These are phyloP conservation scores for Papilio polytes DNA, from an alignment of 1,140 invertebrate genomes.

Conservation along the genomic window DNA sequence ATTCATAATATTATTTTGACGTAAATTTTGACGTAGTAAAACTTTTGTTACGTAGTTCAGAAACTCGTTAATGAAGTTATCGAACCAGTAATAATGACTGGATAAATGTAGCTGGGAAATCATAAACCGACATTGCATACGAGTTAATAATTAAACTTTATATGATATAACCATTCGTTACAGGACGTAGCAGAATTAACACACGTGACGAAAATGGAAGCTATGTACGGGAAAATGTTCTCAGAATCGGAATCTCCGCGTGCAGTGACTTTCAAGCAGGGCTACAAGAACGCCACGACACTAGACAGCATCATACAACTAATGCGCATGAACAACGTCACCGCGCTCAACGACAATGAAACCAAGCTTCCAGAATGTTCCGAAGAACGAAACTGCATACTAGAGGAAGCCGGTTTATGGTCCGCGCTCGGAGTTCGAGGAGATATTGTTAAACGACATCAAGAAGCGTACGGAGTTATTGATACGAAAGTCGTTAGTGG, in stretches of 20 bases:
- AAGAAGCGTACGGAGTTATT: slow-evolving; percentile 72
- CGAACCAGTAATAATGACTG: no score
- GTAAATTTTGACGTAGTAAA: no score
- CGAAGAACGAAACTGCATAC: slow-evolving; percentile 60
- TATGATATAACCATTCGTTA: slow-evolving; percentile 46
- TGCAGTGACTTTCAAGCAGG: slow-evolving; percentile 72
- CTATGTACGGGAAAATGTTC: slow-evolving; percentile 69
- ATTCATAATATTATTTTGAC: no score
- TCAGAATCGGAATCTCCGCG: slow-evolving; percentile 73
- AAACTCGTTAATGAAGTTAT: no score
- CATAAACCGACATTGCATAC: no score
- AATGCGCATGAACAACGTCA: slow-evolving; percentile 76
- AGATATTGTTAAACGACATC: slow-evolving; percentile 65
- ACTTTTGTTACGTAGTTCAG: no score
- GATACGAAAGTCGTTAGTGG: slow-evolving; percentile 78
- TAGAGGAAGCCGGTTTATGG: slow-evolving; percentile 59
- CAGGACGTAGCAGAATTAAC: slow-evolving; percentile 78
- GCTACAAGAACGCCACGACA: slow-evolving; percentile 73
- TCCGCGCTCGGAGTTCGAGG: slow-evolving; percentile 73
- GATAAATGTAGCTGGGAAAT: not conserved
- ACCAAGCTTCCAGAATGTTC: slow-evolving; percentile 49
- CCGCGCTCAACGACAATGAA: slow-evolving; percentile 56
- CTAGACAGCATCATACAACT: slow-evolving; percentile 71
- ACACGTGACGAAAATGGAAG: slow-evolving; percentile 73
- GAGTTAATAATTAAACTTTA: no score